These are phyloP conservation scores for Cheilosia variabilis DNA, from an alignment of 2,888 invertebrate species.

Conservation along the genomic window DNA sequence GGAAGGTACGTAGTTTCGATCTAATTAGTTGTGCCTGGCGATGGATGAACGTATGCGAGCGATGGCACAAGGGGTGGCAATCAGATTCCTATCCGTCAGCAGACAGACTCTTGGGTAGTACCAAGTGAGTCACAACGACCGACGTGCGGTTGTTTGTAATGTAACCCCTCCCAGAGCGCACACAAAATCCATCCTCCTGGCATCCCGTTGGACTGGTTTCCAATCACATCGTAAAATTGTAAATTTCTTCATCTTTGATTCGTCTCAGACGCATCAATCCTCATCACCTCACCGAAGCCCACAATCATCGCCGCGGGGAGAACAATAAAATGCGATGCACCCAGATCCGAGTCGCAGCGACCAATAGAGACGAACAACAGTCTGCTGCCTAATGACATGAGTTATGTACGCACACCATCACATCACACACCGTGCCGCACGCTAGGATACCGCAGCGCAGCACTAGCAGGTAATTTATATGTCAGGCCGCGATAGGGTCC, in stretches of 20 bases:
- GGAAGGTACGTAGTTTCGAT: constrained; percentile 37
- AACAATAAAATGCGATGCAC: constrained; percentile 51
- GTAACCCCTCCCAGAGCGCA: constrained; percentile 45
- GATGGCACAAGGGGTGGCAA: neutral
- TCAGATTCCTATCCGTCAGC: neutral
- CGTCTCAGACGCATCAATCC: constrained; percentile 57
- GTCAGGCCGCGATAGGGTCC: constrained; percentile 57
- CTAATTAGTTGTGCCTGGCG: constrained; percentile 45
- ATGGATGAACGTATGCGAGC: neutral
- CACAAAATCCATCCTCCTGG: constrained; percentile 34
- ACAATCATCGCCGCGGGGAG: constrained; percentile 31
- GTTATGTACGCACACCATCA: constrained; percentile 65
- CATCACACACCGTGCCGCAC: constrained; percentile 29
- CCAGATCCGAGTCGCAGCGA: constrained; percentile 30
- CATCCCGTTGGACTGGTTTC: constrained; percentile 53
- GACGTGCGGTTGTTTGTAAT: neutral
- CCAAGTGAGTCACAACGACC: neutral
- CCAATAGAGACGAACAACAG: constrained; percentile 43
- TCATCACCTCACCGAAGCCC: constrained; percentile 35
- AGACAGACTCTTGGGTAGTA: neutral
- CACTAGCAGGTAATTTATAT: constrained; percentile 66
- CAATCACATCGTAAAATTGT: constrained; percentile 63
- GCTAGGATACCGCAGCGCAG: constrained; percentile 28
- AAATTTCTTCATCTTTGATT: constrained; percentile 69
- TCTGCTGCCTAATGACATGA: constrained; percentile 60